Percentiles rank a stretch among this genome's conserved stretches.
Evolutionary conservation across 23 tunicate species (phyloP).

Genomic region (Styela clava): DNA sequence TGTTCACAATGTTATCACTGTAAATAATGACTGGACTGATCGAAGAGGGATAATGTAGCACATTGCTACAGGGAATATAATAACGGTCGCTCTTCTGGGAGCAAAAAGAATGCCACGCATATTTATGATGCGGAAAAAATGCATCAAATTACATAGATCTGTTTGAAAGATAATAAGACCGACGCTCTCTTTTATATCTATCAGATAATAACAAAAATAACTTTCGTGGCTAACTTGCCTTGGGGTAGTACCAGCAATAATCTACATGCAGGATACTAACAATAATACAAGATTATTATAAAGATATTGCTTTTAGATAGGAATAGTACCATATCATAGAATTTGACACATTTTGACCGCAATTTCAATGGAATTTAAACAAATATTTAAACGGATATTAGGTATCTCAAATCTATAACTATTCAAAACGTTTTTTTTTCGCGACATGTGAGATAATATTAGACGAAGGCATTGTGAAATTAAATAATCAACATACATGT

Average conservation of each 20-base stretch:
- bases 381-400: no score
- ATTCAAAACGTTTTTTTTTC: no score
- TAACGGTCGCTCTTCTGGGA: not conserved
- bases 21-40: not conserved
- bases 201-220: not conserved
- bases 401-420: no score
- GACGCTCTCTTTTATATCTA: not conserved
- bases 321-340: no score
- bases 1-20: not conserved
- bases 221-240: not conserved
- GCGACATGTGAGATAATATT: no score
- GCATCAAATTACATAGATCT: slow-evolving; percentile 27
- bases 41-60: not conserved
- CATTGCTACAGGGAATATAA: not conserved
- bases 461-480: no score
- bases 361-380: no score
- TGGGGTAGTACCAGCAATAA: not conserved
- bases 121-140: not conserved
- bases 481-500: no score
- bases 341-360: no score
- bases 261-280: not conserved
- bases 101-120: not conserved
- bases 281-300: no score
- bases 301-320: no score
- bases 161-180: slow-evolving; percentile 5